Evolutionary conservation across 1,140 invertebrate genomes (phyloP).

Genomic region (Anthonomus grandis): DNA sequence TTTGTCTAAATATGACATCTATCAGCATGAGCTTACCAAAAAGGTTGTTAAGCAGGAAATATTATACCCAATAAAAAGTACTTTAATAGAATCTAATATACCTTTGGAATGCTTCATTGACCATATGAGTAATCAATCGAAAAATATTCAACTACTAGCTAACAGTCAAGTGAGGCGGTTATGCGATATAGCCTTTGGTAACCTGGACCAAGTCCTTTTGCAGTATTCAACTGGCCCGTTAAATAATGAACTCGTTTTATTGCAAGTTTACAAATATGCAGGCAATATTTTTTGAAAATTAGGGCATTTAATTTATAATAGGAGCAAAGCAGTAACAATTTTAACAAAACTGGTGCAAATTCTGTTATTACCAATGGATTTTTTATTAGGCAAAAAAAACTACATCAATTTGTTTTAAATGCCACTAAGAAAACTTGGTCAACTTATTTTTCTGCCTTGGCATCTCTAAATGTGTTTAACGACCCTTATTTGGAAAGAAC

Average conservation of each 20-base stretch:
- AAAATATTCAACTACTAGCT: too few relatives aligned
- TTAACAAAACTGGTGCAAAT: conserved; percentile 35
- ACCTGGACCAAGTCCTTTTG: conserved; percentile 31
- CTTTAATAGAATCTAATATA: conserved; percentile 19
- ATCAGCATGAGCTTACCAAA: conserved; percentile 24
- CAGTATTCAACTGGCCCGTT: conserved; percentile 30
- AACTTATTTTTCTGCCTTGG: conserved; percentile 37
- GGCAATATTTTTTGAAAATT: conserved; percentile 36
- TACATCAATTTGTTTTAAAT: conserved; percentile 32
- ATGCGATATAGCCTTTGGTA: conserved; percentile 36
- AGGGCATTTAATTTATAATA: conserved; percentile 38
- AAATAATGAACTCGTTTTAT: conserved; percentile 31
- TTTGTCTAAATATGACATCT: conserved; percentile 23
- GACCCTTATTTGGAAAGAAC: conserved; percentile 43
- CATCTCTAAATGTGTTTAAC: conserved; percentile 29
- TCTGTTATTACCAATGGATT: conserved; percentile 38
- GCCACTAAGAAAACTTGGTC: conserved; percentile 41
- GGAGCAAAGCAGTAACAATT: conserved; percentile 33
- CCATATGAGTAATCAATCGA: too few relatives aligned
- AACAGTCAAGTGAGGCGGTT: too few relatives aligned
- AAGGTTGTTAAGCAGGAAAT: conserved; percentile 33
- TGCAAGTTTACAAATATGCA: conserved; percentile 37
- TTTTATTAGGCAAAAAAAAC: conserved; percentile 36
- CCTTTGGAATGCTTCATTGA: conserved; percentile 35
- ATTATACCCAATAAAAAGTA: conserved; percentile 29